These are phyloP conservation scores for Xylota segnis DNA, from an alignment of 2,888 invertebrate species.

Conservation along the genomic window DNA sequence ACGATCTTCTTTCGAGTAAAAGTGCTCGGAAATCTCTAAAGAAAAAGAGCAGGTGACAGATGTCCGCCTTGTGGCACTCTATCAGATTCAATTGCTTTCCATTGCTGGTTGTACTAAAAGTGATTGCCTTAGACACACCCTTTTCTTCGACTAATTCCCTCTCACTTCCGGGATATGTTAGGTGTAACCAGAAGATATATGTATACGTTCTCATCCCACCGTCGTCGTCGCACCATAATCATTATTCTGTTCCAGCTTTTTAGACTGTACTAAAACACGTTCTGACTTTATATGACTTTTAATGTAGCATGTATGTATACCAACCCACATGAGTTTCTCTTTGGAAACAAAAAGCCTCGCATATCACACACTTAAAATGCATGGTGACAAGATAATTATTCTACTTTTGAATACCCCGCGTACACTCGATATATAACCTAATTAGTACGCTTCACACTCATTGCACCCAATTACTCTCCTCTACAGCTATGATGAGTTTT, in stretches of 20 bases:
- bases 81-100: too few species aligned
- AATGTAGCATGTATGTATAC: too few species aligned
- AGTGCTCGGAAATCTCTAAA: too few species aligned
- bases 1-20: too few species aligned
- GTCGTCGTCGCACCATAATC: neutral
- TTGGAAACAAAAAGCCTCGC: neutral
- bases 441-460: constrained; percentile 64
- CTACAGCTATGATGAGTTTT: constrained; percentile 33
- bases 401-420: constrained; percentile 34
- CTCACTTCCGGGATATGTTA: too few species aligned
- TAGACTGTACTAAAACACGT: neutral
- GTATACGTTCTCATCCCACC: too few species aligned
- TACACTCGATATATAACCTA: constrained; percentile 44
- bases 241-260: neutral
- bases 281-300: neutral
- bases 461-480: constrained; percentile 51
- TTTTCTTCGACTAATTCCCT: too few species aligned
- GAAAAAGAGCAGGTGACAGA: too few species aligned
- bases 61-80: too few species aligned
- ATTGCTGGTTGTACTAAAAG: too few species aligned
- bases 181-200: too few species aligned
- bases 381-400: constrained; percentile 48
- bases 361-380: constrained; percentile 41
- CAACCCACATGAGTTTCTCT: neutral
- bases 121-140: too few species aligned